Base-by-base conservation (phyloP, 2,888 invertebrate species). In the Apodemia zela region DNA sequence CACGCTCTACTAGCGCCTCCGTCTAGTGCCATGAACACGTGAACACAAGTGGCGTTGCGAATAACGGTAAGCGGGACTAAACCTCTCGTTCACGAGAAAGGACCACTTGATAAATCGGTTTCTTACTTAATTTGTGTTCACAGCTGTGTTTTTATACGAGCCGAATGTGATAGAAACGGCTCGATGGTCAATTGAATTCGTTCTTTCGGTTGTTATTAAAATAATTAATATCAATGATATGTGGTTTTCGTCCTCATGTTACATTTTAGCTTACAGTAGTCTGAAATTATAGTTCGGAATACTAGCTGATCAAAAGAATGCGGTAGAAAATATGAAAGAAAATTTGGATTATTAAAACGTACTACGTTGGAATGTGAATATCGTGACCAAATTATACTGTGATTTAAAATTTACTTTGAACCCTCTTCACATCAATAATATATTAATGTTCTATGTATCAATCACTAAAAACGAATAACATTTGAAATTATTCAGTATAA, bases 1-100 rank as follows among this genome's bases (percentile, higher is more conserved):
- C 78, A 84, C 84, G 68, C 77, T 89, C 66, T 90, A 90, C 82
- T 89, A 86, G 79, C 72, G 73, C 65, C 60, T 10, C 35, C 3
- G 35, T 7, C 35, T 11, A 10, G 35, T 35, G 35, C 35, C 35
- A 7, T 7, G 33, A 7, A 33, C 33, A 8, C 33, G 33, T 6
- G 47, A 61, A 38, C 63, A 60, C 62, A 63, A 45, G 21, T 38
- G 57, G 15, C 61, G 17, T 62, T 33, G 1, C 33, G 4, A 3
- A 21, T 18, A 4, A 51, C 51, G 51, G 13, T 21, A 49, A 49
- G 49, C 15, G 49, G 18, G 21, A 49, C 18, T 4, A 11, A 35
- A 11, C 2, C 35, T 10, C 1, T 11, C 15, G 42, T 15, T 42
- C 15, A 15, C 42, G 15, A 42, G 42, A 13, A 13, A 42, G 15